A percentile compares a stretch with the other conserved stretches of the same genome.
Evolutionary conservation across 2,797 vertebrate species (phyloP).

Genomic region (Chelidonichthys spinosus): DNA sequence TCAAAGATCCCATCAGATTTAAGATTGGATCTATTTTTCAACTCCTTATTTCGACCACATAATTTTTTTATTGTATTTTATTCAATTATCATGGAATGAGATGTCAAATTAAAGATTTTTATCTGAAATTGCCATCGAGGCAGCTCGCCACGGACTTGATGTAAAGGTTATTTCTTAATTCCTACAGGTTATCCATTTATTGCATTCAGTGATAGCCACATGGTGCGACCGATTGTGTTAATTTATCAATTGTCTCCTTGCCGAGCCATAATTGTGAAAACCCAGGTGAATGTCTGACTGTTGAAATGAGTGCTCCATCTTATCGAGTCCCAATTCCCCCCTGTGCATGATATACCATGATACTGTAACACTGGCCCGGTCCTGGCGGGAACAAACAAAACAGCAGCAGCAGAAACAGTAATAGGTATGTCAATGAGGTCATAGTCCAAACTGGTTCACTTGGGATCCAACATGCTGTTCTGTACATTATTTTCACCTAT

Average conservation of each 20-base stretch:
- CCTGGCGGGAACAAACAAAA: constrained; percentile 23
- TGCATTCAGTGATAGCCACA: background rate
- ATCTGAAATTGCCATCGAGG: constrained; percentile 15
- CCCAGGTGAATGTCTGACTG: constrained; percentile 18
- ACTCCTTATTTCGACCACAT: no score
- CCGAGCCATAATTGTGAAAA: constrained; percentile 34
- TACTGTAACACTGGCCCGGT: constrained; percentile 19
- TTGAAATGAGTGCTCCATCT: constrained; percentile 34
- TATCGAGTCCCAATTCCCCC: constrained; percentile 38
- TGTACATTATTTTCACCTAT: constrained; percentile 48
- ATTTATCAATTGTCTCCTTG: constrained; percentile 29
- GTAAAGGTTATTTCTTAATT: constrained; percentile 10
- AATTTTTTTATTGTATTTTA: background rate
- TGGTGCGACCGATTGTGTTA: background rate
- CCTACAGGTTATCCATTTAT: constrained; percentile 15
- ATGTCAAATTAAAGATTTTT: constrained; percentile 19
- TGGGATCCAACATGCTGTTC: constrained; percentile 46
- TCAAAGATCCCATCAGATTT: background rate
- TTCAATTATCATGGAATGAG: background rate
- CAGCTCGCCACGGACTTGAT: background rate
- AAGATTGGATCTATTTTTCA: background rate
- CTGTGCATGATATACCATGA: constrained; percentile 32
- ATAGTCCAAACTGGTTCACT: constrained; percentile 42
- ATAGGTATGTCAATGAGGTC: constrained; percentile 59
- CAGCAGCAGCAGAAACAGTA: constrained; percentile 44